phyloP scores from a whole-genome alignment of 2,888 invertebrate species.

The Chrysopilus asiliformis region DNA sequence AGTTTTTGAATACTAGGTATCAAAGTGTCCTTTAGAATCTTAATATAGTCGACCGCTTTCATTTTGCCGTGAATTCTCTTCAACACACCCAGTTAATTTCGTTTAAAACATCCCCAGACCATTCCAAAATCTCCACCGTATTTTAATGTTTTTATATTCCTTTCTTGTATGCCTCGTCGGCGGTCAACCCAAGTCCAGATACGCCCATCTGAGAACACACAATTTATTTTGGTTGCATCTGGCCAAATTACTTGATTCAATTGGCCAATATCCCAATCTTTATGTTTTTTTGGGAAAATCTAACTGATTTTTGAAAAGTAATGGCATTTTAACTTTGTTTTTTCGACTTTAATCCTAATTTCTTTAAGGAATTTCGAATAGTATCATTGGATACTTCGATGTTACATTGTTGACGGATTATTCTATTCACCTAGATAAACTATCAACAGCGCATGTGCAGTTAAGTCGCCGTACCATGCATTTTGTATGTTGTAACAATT shows the following conservation, averaged over 20 bases:
- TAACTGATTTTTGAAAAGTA: slow-evolving; percentile 1
- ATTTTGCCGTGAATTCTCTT: slow-evolving; percentile 2
- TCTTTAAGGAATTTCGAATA: too few species aligned
- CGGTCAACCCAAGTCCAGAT: too few species aligned
- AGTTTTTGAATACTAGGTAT: too few species aligned
- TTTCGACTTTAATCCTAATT: slow-evolving; percentile 1
- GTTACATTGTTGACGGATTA: background rate
- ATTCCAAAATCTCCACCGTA: background rate
- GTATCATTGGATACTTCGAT: background rate
- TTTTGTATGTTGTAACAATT: too few species aligned
- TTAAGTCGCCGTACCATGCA: background rate
- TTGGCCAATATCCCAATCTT: background rate
- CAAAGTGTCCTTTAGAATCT: too few species aligned
- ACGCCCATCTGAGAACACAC: too few species aligned
- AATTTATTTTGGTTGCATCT: slow-evolving; percentile 1
- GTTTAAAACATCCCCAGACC: slow-evolving; percentile 2
- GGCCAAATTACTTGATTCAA: background rate
- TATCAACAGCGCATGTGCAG: background rate
- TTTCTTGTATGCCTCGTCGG: background rate
- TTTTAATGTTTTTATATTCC: slow-evolving; percentile 1
- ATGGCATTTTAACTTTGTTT: slow-evolving; percentile 2
- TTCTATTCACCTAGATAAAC: background rate
- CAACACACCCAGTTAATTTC: background rate
- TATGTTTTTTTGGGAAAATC: slow-evolving; percentile 1
- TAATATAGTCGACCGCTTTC: slow-evolving; percentile 1